Conservation (phyloP, 2,797 vertebrate genomes). For the Gambelia wislizenii region DNA sequence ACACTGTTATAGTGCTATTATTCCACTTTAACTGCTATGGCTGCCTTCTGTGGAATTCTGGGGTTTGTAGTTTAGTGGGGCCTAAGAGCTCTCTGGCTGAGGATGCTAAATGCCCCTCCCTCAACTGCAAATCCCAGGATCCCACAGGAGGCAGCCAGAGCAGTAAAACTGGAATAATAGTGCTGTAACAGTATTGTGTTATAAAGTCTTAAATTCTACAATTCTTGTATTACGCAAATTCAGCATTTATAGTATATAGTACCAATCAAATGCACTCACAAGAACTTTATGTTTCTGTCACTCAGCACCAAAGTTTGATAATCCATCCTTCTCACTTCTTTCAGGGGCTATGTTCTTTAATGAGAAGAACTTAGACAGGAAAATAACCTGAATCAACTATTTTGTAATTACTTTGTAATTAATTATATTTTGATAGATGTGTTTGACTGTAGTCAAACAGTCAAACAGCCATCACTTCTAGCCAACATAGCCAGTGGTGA, state of each 20-base stretch:
- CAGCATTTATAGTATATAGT: not conserved
- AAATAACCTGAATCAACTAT: fast-evolving
- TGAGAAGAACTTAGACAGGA: not conserved
- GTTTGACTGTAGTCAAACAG: not conserved
- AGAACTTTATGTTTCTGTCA: not conserved
- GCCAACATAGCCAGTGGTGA: not conserved
- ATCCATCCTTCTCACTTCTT: not conserved
- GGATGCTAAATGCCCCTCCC: too few species aligned
- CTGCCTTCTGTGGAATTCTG: too few species aligned
- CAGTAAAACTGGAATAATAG: too few species aligned
- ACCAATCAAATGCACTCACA: not conserved
- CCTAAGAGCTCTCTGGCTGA: too few species aligned
- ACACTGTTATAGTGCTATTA: too few species aligned
- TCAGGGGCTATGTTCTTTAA: not conserved
- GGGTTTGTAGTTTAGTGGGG: too few species aligned
- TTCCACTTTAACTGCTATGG: too few species aligned
- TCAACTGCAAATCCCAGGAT: too few species aligned
- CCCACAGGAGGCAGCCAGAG: too few species aligned
- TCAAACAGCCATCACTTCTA: too few species aligned
- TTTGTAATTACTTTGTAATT: not conserved
- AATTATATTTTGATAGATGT: not conserved
- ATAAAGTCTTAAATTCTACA: not conserved
- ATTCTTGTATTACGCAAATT: not conserved
- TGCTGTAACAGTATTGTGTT: too few species aligned
- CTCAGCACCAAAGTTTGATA: not conserved